Evolutionary conservation across 2,113 vertebrate genomes (phyloP).

Genomic region (Neofelis nebulosa): DNA sequence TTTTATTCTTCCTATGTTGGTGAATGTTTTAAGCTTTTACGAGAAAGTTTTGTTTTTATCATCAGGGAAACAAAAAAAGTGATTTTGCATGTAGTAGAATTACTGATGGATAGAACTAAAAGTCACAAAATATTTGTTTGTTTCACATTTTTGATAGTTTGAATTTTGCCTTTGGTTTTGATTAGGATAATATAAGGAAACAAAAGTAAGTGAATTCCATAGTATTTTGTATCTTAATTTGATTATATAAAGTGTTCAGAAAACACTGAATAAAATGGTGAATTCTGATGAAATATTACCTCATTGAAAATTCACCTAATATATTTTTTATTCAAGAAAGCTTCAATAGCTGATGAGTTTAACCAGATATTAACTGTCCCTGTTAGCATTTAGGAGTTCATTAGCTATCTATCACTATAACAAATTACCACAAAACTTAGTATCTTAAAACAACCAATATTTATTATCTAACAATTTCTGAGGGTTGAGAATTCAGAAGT

Average conservation of each 20-base stretch:
- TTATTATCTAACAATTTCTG: neutral
- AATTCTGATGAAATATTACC: neutral
- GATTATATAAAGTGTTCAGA: neutral
- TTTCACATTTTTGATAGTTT: neutral
- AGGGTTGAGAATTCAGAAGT: neutral
- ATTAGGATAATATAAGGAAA: neutral
- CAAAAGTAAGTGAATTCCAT: neutral
- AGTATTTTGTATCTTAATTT: neutral
- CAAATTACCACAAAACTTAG: neutral
- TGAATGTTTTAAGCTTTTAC: neutral
- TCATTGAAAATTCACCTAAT: neutral
- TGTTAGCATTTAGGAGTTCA: neutral
- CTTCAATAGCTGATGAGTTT: neutral
- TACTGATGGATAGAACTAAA: neutral
- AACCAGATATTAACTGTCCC: neutral
- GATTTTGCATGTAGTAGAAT: neutral
- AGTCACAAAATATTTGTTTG: neutral
- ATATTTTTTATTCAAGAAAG: neutral
- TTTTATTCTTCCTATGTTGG: neutral
- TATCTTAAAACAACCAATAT: neutral
- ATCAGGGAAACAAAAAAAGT: neutral
- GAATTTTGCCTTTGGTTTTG: neutral
- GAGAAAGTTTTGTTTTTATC: neutral
- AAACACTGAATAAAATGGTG: neutral
- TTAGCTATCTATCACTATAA: neutral